Conservation (phyloP, 2,888 invertebrate species). For the Elysia crispata region DNA sequence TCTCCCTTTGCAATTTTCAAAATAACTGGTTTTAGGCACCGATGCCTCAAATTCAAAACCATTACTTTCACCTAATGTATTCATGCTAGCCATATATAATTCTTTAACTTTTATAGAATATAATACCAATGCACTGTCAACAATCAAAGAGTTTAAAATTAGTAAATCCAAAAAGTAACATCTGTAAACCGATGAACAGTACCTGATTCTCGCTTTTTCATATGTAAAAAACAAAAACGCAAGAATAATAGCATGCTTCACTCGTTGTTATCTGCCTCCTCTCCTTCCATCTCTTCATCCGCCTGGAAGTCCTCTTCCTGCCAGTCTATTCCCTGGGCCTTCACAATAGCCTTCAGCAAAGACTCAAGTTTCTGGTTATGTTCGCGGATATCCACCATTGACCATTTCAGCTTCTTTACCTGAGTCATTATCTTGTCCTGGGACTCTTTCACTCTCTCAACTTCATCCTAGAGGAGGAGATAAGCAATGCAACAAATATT, state of each 20-base stretch:
- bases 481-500: too few relatives aligned
- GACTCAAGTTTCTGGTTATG: constrained; percentile 68
- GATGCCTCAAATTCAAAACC: too few relatives aligned
- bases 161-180: constrained; percentile 16
- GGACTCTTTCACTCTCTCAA: constrained; percentile 68
- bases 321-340: constrained; percentile 61
- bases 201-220: neutral
- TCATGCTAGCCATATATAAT: too few relatives aligned
- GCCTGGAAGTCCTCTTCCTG: constrained; percentile 72
- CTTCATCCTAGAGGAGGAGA: constrained; percentile 65
- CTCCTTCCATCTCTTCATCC: constrained; percentile 52
- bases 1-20: too few relatives aligned
- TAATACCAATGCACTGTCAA: too few relatives aligned
- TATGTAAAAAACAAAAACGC: neutral
- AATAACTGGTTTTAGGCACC: too few relatives aligned
- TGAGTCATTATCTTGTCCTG: constrained; percentile 68
- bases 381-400: constrained; percentile 67
- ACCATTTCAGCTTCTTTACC: constrained; percentile 64
- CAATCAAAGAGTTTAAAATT: too few relatives aligned
- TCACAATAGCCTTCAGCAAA: constrained; percentile 72
- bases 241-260: neutral
- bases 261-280: constrained; percentile 10
- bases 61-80: too few relatives aligned
- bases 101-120: too few relatives aligned
- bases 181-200: neutral